These are phyloP conservation scores for Brevimyrus niger DNA, from an alignment of 2,113 vertebrate species.

Conservation along the genomic window DNA sequence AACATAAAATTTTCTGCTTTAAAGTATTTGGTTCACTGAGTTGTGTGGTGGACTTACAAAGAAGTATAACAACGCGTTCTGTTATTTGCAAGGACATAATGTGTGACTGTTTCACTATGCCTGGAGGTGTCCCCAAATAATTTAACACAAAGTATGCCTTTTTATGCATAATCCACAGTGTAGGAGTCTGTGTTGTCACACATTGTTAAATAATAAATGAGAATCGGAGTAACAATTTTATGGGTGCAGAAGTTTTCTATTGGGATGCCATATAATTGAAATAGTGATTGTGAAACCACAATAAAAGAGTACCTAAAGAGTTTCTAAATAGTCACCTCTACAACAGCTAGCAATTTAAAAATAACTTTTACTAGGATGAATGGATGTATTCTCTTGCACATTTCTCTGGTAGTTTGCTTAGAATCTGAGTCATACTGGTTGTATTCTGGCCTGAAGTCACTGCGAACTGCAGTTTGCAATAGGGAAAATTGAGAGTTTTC, in stretches of 20 bases:
- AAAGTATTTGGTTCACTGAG: neutral
- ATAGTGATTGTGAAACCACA: neutral
- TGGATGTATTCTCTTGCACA: neutral
- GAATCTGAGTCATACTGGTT: neutral
- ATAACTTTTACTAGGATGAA: neutral
- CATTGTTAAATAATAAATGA: neutral
- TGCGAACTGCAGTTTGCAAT: neutral
- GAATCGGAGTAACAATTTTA: neutral
- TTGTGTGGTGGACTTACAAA: neutral
- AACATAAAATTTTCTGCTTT: neutral
- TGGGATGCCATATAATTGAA: neutral
- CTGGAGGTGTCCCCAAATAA: neutral
- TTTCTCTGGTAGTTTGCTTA: neutral
- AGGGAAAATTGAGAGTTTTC: neutral
- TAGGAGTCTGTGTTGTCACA: neutral
- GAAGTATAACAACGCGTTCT: neutral
- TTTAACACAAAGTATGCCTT: neutral
- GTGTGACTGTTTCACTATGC: neutral
- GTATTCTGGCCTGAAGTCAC: neutral
- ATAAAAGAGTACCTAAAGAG: neutral
- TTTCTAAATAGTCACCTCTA: neutral
- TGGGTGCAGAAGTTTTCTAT: neutral
- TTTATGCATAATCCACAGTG: neutral
- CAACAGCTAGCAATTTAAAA: neutral
- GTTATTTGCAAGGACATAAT: neutral